A percentile compares a stretch with the other conserved stretches of the same genome.
Evolutionary conservation across 2,113 vertebrate species (phyloP).

Genomic region (Laterallus jamaicensis): DNA sequence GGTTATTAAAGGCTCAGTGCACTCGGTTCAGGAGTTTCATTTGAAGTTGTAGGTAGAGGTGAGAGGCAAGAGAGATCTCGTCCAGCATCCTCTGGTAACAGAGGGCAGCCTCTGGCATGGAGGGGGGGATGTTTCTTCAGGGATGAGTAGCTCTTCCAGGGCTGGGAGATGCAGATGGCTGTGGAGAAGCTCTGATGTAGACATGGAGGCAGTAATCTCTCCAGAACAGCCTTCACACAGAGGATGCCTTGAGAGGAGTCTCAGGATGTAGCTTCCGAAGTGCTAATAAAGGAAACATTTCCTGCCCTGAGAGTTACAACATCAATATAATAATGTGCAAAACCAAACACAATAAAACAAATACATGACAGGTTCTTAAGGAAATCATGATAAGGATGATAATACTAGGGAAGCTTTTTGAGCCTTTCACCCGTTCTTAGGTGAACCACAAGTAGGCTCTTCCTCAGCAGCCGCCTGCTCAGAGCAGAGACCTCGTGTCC

Average conservation of each 20-base stretch:
- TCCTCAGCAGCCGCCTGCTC: background rate
- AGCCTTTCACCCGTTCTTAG: background rate
- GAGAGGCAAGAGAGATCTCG: background rate
- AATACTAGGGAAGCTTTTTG: background rate
- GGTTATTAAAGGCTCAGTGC: background rate
- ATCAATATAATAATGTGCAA: background rate
- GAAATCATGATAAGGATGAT: accelerated
- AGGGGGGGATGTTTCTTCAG: background rate
- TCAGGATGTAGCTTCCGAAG: background rate
- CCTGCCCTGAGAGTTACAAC: background rate
- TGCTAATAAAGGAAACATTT: background rate
- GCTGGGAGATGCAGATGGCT: background rate
- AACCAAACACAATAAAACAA: background rate
- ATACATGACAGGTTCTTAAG: background rate
- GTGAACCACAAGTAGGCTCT: background rate
- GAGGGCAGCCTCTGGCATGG: background rate
- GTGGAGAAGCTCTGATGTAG: background rate
- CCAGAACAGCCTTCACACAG: background rate
- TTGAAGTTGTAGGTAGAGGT: background rate
- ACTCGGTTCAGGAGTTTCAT: background rate
- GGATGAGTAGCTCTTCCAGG: background rate
- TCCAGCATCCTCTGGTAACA: background rate
- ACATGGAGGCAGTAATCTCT: background rate
- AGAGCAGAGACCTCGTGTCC: background rate
- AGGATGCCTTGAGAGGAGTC: background rate